These are phyloP conservation scores for Ectobius pallidus DNA, from an alignment of 2,888 invertebrate species.

Conservation along the genomic window DNA sequence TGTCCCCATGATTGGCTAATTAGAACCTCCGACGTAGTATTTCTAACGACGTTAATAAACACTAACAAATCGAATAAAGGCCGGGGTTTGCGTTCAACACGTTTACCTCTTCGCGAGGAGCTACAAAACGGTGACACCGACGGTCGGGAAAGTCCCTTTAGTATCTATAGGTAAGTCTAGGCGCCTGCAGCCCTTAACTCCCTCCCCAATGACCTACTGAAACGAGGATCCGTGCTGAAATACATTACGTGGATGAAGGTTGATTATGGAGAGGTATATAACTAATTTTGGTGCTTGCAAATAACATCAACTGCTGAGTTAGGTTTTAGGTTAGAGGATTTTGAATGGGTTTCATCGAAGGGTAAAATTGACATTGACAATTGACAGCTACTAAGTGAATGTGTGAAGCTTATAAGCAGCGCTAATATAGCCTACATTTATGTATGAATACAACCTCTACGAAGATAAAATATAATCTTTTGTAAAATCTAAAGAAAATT, in stretches of 20 bases:
- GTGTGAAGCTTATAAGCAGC: too few relatives aligned
- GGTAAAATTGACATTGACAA: too few relatives aligned
- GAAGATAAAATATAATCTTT: too few relatives aligned
- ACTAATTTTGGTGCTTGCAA: background rate
- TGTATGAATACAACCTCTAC: too few relatives aligned
- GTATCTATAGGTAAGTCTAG: background rate
- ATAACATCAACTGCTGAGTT: background rate
- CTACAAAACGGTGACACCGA: background rate
- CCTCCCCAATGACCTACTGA: too few relatives aligned
- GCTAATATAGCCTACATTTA: too few relatives aligned
- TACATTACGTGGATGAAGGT: background rate
- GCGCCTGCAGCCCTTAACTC: too few relatives aligned
- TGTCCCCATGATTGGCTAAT: constrained; percentile 36
- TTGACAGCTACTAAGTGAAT: too few relatives aligned
- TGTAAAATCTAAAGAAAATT: too few relatives aligned
- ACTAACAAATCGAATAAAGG: constrained; percentile 54
- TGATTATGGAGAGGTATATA: background rate
- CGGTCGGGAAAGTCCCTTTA: background rate
- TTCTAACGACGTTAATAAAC: constrained; percentile 58
- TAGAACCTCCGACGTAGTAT: constrained; percentile 23
- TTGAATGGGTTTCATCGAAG: background rate
- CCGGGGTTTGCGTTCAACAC: constrained; percentile 46
- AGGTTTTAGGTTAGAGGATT: background rate
- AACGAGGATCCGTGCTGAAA: background rate
- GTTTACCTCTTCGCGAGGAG: background rate